Evolutionary conservation across 2,888 invertebrate genomes (phyloP).

Genomic region (Girardia tigrina): DNA sequence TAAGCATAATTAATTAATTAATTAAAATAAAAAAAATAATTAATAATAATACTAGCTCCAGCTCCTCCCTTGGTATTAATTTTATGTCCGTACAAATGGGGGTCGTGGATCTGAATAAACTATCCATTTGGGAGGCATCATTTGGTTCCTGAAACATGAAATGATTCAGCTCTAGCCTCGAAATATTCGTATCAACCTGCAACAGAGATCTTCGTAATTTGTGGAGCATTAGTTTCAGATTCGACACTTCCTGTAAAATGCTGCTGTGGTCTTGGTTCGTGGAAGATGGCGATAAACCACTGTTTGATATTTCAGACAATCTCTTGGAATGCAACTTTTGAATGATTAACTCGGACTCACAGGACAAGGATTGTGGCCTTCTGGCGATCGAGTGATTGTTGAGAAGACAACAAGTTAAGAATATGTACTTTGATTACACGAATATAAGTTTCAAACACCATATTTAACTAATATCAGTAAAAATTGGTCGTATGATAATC

Average conservation of each 20-base stretch:
- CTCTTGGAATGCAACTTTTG: neutral
- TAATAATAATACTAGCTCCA: neutral
- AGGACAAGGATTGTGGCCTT: neutral
- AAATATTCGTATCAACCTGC: neutral
- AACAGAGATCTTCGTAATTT: neutral
- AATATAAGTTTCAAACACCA: too few species aligned
- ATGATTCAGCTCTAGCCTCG: neutral
- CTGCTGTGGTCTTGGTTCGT: neutral
- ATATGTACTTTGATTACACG: too few species aligned
- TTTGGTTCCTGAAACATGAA: neutral
- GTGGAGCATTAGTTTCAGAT: neutral
- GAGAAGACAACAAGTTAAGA: too few species aligned
- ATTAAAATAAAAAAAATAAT: neutral
- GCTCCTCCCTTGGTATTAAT: neutral
- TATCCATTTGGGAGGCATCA: neutral
- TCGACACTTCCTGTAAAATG: neutral
- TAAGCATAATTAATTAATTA: too few species aligned
- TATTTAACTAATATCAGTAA: too few species aligned
- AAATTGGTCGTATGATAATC: too few species aligned
- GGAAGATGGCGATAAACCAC: neutral
- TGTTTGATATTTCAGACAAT: neutral
- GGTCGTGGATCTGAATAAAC: neutral
- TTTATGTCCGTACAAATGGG: neutral
- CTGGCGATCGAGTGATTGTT: too few species aligned
- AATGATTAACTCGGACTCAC: neutral